These are phyloP conservation scores for Antedon mediterranea DNA, from an alignment of 53 echinoderm and acorn worm genomes.

Conservation along the genomic window DNA sequence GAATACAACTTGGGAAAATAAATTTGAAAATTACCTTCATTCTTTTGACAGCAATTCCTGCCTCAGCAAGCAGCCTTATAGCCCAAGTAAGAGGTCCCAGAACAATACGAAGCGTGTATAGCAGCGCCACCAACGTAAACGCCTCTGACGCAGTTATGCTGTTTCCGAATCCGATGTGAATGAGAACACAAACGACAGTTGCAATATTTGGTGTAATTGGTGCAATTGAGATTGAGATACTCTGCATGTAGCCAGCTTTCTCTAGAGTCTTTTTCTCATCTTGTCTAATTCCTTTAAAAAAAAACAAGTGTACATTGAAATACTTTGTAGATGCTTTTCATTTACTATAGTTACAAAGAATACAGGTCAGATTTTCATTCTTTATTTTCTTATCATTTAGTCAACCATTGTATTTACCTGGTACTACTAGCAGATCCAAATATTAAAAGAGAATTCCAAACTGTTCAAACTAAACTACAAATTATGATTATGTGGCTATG, in stretches of 20 bases:
- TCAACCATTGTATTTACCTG: too few relatives aligned
- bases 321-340: background rate
- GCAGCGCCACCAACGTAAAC: slow-evolving; percentile 45
- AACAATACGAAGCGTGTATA: slow-evolving; percentile 49
- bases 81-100: slow-evolving; percentile 59
- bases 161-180: slow-evolving; percentile 45
- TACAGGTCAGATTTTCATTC: background rate
- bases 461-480: too few relatives aligned
- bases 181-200: slow-evolving; percentile 39
- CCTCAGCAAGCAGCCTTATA: slow-evolving; percentile 41
- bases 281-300: slow-evolving; percentile 48
- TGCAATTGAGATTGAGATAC: slow-evolving; percentile 61
- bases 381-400: background rate
- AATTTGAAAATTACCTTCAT: slow-evolving; percentile 11
- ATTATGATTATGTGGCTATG: too few relatives aligned
- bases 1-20: too few relatives aligned
- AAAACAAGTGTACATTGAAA: background rate
- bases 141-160: slow-evolving; percentile 44
- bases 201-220: slow-evolving; percentile 90
- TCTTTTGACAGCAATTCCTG: slow-evolving; percentile 31
- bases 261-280: slow-evolving; percentile 59
- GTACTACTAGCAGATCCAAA: too few relatives aligned
- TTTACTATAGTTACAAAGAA: background rate
- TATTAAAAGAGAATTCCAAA: too few relatives aligned
- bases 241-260: slow-evolving; percentile 93